These are phyloP conservation scores for Dryobotodes eremita DNA, from an alignment of 2,888 invertebrate species.

Conservation along the genomic window DNA sequence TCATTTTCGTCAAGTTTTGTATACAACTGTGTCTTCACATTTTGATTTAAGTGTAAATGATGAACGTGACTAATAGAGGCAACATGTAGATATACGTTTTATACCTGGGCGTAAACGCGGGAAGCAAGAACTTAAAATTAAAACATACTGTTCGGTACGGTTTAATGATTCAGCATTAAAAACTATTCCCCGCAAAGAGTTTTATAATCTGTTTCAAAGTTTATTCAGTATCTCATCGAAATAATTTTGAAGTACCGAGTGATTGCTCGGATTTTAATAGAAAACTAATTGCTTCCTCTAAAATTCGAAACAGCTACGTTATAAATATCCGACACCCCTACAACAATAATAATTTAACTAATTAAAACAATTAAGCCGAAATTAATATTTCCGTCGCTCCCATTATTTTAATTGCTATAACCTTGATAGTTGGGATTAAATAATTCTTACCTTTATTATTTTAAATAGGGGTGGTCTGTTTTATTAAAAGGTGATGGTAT, in stretches of 20 bases:
- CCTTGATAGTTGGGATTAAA: conserved; percentile 39
- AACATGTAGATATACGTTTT: neutral
- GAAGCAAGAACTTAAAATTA: conserved; percentile 2
- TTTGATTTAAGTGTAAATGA: neutral
- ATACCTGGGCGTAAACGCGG: neutral
- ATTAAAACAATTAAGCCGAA: conserved; percentile 57
- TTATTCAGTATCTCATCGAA: conserved; percentile 15
- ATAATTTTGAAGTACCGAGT: conserved; percentile 1
- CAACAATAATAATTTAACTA: conserved; percentile 53
- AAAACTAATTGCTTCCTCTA: conserved; percentile 37
- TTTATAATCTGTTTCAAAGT: conserved; percentile 11
- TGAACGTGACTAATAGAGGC: neutral
- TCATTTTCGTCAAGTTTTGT: neutral
- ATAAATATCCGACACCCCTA: conserved; percentile 35
- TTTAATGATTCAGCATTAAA: neutral
- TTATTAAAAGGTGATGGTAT: neutral
- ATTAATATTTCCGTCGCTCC: conserved; percentile 53
- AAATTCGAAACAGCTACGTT: conserved; percentile 43
- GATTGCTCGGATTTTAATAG: conserved; percentile 27
- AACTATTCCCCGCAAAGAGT: neutral
- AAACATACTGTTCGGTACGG: neutral
- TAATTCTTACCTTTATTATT: conserved; percentile 26
- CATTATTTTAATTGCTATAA: conserved; percentile 51
- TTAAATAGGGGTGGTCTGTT: conserved; percentile 19
- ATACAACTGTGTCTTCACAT: neutral